Percentiles rank a stretch among this genome's conserved stretches.
Conservation (phyloP, 2,888 invertebrate species). For the Trisateles emortualis region DNA sequence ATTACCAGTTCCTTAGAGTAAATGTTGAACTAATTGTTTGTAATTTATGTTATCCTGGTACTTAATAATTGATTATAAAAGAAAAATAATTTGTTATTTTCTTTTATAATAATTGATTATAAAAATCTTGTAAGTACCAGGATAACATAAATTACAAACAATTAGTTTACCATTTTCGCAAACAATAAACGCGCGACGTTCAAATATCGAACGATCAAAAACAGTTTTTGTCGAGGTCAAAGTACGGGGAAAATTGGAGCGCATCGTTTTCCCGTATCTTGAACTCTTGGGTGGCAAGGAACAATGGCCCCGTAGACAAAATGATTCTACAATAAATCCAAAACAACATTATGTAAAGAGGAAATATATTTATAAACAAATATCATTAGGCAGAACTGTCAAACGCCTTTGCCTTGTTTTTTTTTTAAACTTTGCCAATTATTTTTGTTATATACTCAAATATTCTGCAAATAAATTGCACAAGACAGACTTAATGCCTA, state of each 20-base stretch:
- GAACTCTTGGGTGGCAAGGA: conserved; percentile 37
- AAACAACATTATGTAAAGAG: too few relatives aligned
- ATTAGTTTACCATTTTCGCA: background rate
- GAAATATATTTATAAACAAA: too few relatives aligned
- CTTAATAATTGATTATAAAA: background rate
- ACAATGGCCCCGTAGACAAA: conserved; percentile 28
- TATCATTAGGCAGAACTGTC: background rate
- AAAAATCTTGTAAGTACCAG: background rate
- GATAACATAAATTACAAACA: background rate
- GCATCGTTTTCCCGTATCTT: conserved; percentile 45
- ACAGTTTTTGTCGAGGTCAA: conserved; percentile 36
- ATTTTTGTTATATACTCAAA: too few relatives aligned
- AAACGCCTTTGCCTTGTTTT: background rate
- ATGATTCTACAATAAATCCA: too few relatives aligned
- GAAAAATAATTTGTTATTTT: too few relatives aligned
- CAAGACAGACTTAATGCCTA: too few relatives aligned
- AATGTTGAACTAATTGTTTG: background rate
- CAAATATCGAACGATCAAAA: conserved; percentile 6
- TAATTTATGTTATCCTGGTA: background rate
- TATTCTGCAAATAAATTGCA: too few relatives aligned
- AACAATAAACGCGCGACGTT: conserved; percentile 2
- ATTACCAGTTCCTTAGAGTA: background rate
- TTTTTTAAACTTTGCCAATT: background rate
- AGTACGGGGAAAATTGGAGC: conserved; percentile 44
- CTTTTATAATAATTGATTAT: background rate